Percentiles rank a stretch among this genome's conserved stretches.
Evolutionary conservation across 2,113 vertebrate genomes (phyloP).

Genomic region (Archocentrus centrarchus): DNA sequence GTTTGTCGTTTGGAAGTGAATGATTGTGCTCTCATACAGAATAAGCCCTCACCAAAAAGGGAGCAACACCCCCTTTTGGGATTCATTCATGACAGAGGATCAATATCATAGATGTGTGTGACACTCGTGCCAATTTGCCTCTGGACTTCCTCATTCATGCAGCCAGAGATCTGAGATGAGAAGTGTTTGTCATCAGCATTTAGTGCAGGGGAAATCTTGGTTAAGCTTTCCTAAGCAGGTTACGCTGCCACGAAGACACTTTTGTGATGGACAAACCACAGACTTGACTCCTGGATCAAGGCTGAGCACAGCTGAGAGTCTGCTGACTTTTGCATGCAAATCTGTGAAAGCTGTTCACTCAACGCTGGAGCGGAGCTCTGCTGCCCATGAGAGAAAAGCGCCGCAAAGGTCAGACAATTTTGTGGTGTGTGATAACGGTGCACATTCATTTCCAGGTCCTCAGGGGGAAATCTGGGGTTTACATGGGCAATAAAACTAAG

Average conservation of each 20-base stretch:
- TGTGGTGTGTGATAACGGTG: conserved; percentile 1
- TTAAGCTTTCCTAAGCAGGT: conserved; percentile 10
- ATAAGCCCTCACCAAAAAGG: neutral
- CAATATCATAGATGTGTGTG: conserved; percentile 19
- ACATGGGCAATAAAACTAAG: conserved; percentile 27
- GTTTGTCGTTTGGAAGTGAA: neutral
- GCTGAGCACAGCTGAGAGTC: neutral
- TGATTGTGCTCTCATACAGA: neutral
- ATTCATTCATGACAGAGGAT: conserved; percentile 1
- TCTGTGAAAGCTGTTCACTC: neutral
- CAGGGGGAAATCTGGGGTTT: neutral
- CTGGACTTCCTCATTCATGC: neutral
- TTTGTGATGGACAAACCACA: conserved; percentile 12
- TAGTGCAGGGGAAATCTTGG: conserved; percentile 14
- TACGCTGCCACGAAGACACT: neutral
- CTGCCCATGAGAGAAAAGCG: neutral
- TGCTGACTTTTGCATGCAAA: conserved; percentile 31
- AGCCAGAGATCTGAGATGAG: neutral
- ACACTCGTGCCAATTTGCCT: neutral
- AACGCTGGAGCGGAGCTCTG: neutral
- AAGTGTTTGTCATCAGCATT: neutral
- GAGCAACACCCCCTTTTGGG: conserved; percentile 35
- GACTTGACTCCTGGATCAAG: neutral
- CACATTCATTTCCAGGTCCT: neutral
- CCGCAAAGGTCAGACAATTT: conserved; percentile 34